Evolutionary conservation across 1,140 invertebrate species (phyloP).

Genomic region (Drosophila watanabei): DNA sequence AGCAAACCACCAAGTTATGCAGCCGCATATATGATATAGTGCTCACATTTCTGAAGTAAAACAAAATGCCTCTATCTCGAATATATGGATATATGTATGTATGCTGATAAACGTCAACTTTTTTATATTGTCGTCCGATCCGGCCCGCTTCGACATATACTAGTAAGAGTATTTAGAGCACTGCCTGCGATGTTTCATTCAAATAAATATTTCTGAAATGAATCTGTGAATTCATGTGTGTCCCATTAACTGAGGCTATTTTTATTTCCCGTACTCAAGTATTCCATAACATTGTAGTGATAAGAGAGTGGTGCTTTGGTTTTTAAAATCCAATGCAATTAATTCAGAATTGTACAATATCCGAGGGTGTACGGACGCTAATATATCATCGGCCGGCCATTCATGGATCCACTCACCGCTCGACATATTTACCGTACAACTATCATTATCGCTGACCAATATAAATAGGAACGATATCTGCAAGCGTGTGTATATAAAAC

Average conservation of each 20-base stretch:
- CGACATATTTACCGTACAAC: conserved; percentile 13
- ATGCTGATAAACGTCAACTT: too few relatives aligned
- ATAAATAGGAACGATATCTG: conserved; percentile 33
- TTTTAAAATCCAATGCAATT: neutral
- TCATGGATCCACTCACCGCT: conserved; percentile 16
- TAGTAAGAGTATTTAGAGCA: too few relatives aligned
- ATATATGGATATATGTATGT: too few relatives aligned
- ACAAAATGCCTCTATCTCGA: too few relatives aligned
- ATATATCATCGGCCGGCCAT: neutral
- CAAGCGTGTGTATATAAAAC: neutral
- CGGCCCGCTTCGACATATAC: too few relatives aligned
- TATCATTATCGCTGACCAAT: conserved; percentile 19
- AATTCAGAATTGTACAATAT: too few relatives aligned
- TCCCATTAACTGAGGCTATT: neutral
- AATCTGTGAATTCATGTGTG: neutral
- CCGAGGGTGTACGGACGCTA: neutral
- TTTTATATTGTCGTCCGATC: too few relatives aligned
- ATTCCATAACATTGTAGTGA: neutral
- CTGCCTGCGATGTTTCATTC: too few relatives aligned
- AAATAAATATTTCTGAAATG: too few relatives aligned
- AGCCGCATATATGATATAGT: too few relatives aligned
- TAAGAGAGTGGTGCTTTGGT: conserved; percentile 2
- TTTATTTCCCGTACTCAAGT: neutral
- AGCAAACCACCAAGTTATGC: neutral
- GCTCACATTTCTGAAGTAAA: too few relatives aligned